A percentile compares a stretch with the other conserved stretches of the same genome.
These are phyloP conservation scores for Cephalopachus bancanus DNA, from an alignment of 2,797 vertebrate genomes.

Conservation along the genomic window DNA sequence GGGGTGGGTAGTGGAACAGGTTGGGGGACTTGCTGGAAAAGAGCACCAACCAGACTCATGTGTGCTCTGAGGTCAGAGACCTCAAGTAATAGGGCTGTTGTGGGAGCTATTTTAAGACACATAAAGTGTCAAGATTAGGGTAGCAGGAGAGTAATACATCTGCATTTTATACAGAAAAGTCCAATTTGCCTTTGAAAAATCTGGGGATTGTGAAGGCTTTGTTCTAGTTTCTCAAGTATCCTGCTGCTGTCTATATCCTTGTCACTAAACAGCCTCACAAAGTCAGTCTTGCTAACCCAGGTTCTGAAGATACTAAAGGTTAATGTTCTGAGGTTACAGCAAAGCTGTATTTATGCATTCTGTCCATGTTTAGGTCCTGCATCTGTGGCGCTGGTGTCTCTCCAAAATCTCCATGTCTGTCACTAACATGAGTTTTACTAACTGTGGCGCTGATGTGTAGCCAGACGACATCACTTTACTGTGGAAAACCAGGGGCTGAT, in stretches of 20 bases:
- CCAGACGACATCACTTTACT: conserved; percentile 94
- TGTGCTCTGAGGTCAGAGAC: background rate
- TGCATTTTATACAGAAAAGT: background rate
- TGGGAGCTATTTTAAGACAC: background rate
- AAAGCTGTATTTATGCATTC: background rate
- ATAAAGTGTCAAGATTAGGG: too few species aligned
- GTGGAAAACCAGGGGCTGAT: conserved; percentile 94
- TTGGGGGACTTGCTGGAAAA: fast-evolving
- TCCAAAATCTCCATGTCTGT: too few species aligned
- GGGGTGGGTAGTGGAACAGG: background rate
- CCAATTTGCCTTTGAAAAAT: background rate
- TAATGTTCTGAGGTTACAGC: background rate
- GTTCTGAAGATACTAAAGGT: background rate
- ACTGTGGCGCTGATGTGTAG: conserved; percentile 92
- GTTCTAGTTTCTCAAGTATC: too few species aligned
- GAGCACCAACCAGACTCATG: too few species aligned
- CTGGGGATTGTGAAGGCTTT: background rate
- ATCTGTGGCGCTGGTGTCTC: fast-evolving
- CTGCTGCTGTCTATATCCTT: background rate
- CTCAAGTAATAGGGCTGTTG: background rate
- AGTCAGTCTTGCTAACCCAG: background rate
- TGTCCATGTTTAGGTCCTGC: background rate
- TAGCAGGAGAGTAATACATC: too few species aligned
- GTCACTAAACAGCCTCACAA: background rate
- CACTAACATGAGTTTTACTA: conserved; percentile 72